A percentile compares a stretch with the other conserved stretches of the same genome.
These are phyloP conservation scores for Gymnothorax reevesii DNA, from an alignment of 2,797 vertebrate species.

Conservation along the genomic window DNA sequence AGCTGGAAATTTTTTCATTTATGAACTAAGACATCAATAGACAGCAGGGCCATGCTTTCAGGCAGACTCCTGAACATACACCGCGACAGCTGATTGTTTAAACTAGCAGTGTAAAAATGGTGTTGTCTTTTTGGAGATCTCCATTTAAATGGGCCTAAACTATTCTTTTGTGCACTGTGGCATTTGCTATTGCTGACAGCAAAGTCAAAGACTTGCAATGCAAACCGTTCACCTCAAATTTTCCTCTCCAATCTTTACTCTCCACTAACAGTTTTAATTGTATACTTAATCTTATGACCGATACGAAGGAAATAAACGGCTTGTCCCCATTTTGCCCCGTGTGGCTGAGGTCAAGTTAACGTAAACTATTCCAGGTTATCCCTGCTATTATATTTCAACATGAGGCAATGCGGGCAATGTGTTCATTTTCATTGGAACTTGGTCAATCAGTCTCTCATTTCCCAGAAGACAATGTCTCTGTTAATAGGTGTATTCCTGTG, in stretches of 20 bases:
- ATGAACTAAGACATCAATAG: neutral
- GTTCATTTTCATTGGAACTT: neutral
- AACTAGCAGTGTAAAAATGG: neutral
- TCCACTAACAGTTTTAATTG: neutral
- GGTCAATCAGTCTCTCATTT: neutral
- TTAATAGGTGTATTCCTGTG: neutral
- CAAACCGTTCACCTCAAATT: neutral
- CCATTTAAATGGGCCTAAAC: neutral
- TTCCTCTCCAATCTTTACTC: neutral
- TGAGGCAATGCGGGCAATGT: neutral
- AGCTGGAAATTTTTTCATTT: neutral
- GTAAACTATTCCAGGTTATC: neutral
- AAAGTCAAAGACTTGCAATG: neutral
- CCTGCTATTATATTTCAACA: neutral
- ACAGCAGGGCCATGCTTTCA: neutral
- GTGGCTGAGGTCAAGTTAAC: neutral
- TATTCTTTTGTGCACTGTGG: neutral
- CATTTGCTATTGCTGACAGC: neutral
- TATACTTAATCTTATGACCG: neutral
- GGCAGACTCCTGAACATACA: neutral
- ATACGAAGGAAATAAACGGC: neutral
- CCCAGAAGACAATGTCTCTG: neutral
- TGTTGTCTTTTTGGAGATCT: neutral
- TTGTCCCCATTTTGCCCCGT: neutral
- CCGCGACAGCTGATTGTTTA: neutral